phyloP scores from a whole-genome alignment of 1,140 invertebrate species.

The Bombyx mandarina region DNA sequence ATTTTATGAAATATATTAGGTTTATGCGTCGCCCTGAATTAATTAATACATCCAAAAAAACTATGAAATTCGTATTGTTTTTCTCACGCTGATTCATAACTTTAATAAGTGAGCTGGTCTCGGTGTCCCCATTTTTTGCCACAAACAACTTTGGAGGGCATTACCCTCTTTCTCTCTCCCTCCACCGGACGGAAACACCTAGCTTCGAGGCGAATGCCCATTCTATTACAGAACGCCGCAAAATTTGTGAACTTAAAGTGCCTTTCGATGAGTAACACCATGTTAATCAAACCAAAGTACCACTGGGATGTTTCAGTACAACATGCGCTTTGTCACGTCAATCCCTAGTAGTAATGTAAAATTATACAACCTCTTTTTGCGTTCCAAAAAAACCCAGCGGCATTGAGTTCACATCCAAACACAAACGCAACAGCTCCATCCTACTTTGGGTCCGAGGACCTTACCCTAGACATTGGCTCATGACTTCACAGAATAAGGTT shows the following conservation, averaged over 20 bases:
- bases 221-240: slow-evolving; percentile 18
- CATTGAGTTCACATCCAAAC: slow-evolving; percentile 30
- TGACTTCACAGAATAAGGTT: slow-evolving; percentile 45
- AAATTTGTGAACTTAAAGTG: background rate
- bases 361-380: slow-evolving; percentile 29
- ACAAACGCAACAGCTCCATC: slow-evolving; percentile 31
- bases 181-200: slow-evolving; percentile 50
- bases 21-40: slow-evolving; percentile 1
- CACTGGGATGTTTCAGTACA: too few relatives aligned
- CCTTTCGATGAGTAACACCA: too few relatives aligned
- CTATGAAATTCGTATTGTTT: slow-evolving; percentile 31
- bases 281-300: too few relatives aligned
- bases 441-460: slow-evolving; percentile 41
- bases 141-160: slow-evolving; percentile 66
- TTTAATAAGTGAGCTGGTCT: slow-evolving; percentile 60
- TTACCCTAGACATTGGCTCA: slow-evolving; percentile 61
- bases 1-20: too few relatives aligned
- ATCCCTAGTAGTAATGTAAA: background rate
- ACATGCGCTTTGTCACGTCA: too few relatives aligned
- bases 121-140: slow-evolving; percentile 65
- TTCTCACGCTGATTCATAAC: slow-evolving; percentile 64
- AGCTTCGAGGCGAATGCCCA: slow-evolving; percentile 41
- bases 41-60: background rate
- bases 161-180: slow-evolving; percentile 57
- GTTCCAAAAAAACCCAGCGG: slow-evolving; percentile 21